phyloP scores from a whole-genome alignment of 2,888 invertebrate species.

The Steromphala cineraria region DNA sequence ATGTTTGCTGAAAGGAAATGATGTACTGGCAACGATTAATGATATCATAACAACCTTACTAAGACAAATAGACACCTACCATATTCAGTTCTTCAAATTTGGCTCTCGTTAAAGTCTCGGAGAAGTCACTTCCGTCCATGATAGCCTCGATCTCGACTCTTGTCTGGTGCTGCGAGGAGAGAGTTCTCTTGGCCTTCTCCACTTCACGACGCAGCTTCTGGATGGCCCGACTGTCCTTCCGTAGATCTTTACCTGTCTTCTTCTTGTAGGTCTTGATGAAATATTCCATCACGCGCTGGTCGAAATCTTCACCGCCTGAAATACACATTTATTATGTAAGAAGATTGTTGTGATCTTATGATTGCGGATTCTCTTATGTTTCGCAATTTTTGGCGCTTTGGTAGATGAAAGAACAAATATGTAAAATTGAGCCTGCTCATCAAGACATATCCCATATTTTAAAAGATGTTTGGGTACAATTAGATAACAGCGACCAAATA shows the following conservation, averaged over 20 bases:
- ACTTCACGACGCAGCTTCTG: constrained; percentile 97
- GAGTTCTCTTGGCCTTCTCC: constrained; percentile 96
- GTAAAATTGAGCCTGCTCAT: background rate
- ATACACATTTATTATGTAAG: background rate
- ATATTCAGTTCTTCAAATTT: constrained; percentile 99
- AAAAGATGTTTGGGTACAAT: background rate
- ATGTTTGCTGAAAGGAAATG: background rate
- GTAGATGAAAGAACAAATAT: background rate
- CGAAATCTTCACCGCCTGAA: constrained; percentile 95
- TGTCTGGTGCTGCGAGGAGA: constrained; percentile 95
- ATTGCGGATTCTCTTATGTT: no score
- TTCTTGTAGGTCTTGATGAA: constrained; percentile 99
- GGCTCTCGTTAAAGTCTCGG: constrained; percentile 96
- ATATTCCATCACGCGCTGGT: constrained; percentile 98
- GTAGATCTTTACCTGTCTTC: constrained; percentile 97
- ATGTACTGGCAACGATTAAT: no score
- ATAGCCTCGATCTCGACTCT: constrained; percentile 98
- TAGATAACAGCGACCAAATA: no score
- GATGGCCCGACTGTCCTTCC: constrained; percentile 93
- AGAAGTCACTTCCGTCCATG: constrained; percentile 98
- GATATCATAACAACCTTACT: background rate
- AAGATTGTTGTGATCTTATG: background rate
- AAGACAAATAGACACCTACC: constrained; percentile 76
- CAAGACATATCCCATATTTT: background rate
- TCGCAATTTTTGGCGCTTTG: no score